Base-by-base conservation (phyloP, 2,888 invertebrate genomes). In the Stenchaetothrips biformis region DNA sequence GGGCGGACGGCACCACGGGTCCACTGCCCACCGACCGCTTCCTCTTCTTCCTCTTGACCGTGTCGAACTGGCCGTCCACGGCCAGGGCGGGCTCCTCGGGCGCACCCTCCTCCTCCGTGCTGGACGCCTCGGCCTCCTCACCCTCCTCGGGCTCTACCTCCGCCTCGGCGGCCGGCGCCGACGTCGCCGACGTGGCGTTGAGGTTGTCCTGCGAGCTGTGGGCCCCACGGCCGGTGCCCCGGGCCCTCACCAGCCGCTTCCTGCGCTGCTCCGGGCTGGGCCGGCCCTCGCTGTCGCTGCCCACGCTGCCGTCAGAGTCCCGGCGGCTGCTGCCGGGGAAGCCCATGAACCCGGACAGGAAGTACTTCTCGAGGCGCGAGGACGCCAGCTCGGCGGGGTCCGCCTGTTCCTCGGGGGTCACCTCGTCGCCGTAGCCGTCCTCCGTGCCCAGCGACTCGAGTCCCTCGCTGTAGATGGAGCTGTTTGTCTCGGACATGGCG, bases 231-330 rank as follows among this genome's bases (percentile, higher is more conserved):
- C 94, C 94, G 0, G 94, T 94, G 7, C 95, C 95, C 77, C 95
- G 89, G 7, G 95, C 94, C 18, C 95, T 90, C 0, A 95, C 95
- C 81, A 95, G 87, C 62, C 93, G 90, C 85, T 96, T 95, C 81
- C 95, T 89, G 11, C 95, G 88, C 85, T 95, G 95, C 85, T 95
- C 95, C 0, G 95, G 95, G 86, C 95, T 95, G 6, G 95, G 95
- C 83, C 92, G 91, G 0, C 95, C 95, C 85, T 96, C 96, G 85
- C 95, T 95, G 84, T 96, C 95, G 87, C 95, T 95, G 8, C 96
- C 96, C 0, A 96, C 96, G 85, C 95, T 95, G 2, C 95, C 95
- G 84, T 94, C 94, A 0, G 94, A 93, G 84, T 94, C 94, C 13
- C 84, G 82, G 62, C 93, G 90, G 81, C 93, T 89, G 84, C 93